Evolutionary conservation across 1,140 invertebrate species (phyloP), one percentile per base, ranked within the genome.

Genomic region (Monomorium pharaonis): DNA sequence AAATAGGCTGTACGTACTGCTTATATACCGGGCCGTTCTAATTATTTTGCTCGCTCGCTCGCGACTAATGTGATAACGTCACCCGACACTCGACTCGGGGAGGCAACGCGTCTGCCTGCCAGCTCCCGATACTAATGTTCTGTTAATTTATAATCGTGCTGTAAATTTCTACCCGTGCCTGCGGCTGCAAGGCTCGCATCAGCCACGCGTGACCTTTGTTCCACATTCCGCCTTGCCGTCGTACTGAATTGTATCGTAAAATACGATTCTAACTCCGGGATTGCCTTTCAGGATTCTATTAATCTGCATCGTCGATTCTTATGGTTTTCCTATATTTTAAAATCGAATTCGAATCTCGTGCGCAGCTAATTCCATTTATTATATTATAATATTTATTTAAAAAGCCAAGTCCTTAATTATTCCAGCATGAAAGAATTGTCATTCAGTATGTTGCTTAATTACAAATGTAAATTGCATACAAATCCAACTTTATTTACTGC

Each of bases 1-100:
- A 91, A 90, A 92, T 92, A 85, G 84, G 78, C 89, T 89, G 86
- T 87, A 42, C 27, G 77, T 86, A 65, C 27, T 30, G 74, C 27
- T 84, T 78, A 86, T 74, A 80, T 76, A 81, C 30, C 21, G 44
- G 85, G 75, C 88, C 86, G 84, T 37, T 91, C 91, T 93, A 94
- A 94, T 94, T 93, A 94, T 94, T 93, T 94, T 92, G 92, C 90
- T 89, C 89, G 85, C 80, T 93, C 91, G 89, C 86, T 92, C 87
- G 90, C 86, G 84, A 88, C 89, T 93, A 93, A 93, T 88, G 76
- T 85, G 93, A 93, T 94, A 93, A 93, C 90, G 89, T 47, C 70
- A 87, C 72, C 85, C 85, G 76, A 90, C 88, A 88, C 89, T 84
- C 81, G 74, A 49, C 33, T 84, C 81, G 77, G 89, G 14, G 33